Percentiles rank a stretch among this genome's conserved stretches.
These are phyloP conservation scores for Lepetodrilus schrolli DNA, from an alignment of 2,888 invertebrate species.

Conservation along the genomic window DNA sequence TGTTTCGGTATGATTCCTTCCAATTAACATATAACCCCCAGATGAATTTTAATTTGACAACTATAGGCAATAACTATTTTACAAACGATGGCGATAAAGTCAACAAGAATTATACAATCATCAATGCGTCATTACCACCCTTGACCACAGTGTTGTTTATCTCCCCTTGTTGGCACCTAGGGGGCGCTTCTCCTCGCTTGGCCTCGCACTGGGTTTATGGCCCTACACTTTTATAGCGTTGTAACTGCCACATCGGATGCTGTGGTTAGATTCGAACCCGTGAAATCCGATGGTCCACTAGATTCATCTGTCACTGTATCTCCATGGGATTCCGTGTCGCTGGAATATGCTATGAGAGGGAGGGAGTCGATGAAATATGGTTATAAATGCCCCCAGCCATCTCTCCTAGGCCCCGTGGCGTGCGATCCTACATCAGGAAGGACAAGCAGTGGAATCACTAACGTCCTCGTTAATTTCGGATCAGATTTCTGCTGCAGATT, in stretches of 20 bases:
- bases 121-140: conserved; percentile 1
- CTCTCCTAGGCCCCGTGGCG: background rate
- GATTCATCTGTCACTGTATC: background rate
- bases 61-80: background rate
- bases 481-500: background rate
- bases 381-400: background rate
- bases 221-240: background rate
- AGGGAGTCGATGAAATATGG: background rate
- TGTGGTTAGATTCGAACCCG: background rate
- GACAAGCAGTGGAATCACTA: background rate
- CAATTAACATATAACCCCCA: too few species aligned
- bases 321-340: background rate
- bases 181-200: background rate
- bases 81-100: background rate
- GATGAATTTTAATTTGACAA: too few species aligned
- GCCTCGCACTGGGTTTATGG: conserved; percentile 5
- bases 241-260: background rate
- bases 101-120: background rate
- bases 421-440: background rate
- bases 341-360: background rate
- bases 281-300: background rate
- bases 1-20: too few species aligned
- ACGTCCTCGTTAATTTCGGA: background rate
- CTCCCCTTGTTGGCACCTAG: background rate
- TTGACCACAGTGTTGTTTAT: background rate